Evolutionary conservation across 2,888 invertebrate genomes (phyloP), one percentile per base, ranked within the genome.

Genomic region (Mythimna vitellina): DNA sequence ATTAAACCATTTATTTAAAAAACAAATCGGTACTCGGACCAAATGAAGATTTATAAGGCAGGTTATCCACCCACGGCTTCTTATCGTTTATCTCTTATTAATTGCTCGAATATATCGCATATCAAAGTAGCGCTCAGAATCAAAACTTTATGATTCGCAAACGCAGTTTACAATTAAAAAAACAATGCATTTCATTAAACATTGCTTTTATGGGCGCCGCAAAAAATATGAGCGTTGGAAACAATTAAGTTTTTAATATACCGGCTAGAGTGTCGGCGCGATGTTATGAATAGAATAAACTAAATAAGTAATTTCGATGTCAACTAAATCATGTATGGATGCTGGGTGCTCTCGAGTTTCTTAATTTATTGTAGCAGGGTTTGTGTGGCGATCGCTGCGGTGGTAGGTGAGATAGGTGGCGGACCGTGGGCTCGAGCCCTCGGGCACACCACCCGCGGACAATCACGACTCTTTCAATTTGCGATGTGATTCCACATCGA

Each of bases 181-280:
- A 82, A 83, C 80, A 80, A 80, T 77, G 65, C 53, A 81, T 80
- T 84, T 82, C 77, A 84, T 81, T 81, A 74, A 76, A 78, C 73
- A 56, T 70, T 63, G 73, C 85, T 84, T 87, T 89, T 60, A 78
- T 65, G 38, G 87, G 83, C 86, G 80, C 84, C 75, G 87, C 87
- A 88, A 89, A 93, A 93, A 89, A 89, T 92, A 93, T 90, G 88
- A 86, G 87, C 87, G 87, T 89, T 89, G 89, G 89, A 92, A 93
- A 93, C 94, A 93, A 94, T 94, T 93, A 93, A 89, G 89, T 87
- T 90, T 90, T 92, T 89, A 91, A 90, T 91, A 72, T 72, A 68
- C 46, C 65, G 58, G 73, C 58, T 42, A 38, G 22, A 46, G 64
- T 56, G 60, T 56, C 29, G 60, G 22, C 20, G 63, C 74, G 68